Evolutionary conservation across 2,888 invertebrate species (phyloP).

Genomic region (Hypselothyrea guttata): DNA sequence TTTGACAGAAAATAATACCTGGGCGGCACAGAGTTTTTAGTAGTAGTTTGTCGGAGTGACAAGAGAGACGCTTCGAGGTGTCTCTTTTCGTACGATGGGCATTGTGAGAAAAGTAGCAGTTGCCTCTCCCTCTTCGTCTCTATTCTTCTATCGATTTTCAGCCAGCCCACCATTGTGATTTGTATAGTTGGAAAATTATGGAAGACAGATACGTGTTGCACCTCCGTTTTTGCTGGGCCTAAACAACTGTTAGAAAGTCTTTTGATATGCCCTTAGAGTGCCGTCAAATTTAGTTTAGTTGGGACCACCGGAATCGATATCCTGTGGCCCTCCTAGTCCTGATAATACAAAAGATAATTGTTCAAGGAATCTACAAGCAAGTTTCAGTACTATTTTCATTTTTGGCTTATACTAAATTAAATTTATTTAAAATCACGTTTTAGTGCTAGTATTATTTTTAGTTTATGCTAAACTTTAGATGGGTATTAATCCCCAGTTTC

Average conservation of each 20-base stretch:
- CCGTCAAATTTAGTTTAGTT: constrained; percentile 41
- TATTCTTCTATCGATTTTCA: constrained; percentile 12
- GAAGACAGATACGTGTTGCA: constrained; percentile 38
- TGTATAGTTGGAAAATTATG: constrained; percentile 25
- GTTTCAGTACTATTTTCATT: neutral
- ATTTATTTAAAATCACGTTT: too few relatives aligned
- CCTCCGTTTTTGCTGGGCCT: constrained; percentile 45
- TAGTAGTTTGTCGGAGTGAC: constrained; percentile 50
- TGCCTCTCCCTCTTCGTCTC: constrained; percentile 28
- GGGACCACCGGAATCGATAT: constrained; percentile 49
- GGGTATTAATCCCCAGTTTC: neutral
- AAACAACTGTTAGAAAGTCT: constrained; percentile 29
- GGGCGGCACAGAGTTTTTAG: constrained; percentile 10
- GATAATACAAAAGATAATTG: neutral
- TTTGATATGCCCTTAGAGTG: constrained; percentile 51
- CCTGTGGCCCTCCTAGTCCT: too few relatives aligned
- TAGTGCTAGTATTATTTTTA: too few relatives aligned
- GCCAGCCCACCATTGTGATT: constrained; percentile 24
- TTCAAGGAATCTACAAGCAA: neutral
- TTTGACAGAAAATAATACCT: constrained; percentile 58
- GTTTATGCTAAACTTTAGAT: too few relatives aligned
- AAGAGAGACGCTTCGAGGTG: constrained; percentile 72
- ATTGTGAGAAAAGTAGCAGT: constrained; percentile 74
- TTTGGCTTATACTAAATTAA: neutral
- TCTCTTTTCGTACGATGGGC: constrained; percentile 72